Conservation (phyloP, 2,888 invertebrate species). For the Amblyjoppa proteus region DNA sequence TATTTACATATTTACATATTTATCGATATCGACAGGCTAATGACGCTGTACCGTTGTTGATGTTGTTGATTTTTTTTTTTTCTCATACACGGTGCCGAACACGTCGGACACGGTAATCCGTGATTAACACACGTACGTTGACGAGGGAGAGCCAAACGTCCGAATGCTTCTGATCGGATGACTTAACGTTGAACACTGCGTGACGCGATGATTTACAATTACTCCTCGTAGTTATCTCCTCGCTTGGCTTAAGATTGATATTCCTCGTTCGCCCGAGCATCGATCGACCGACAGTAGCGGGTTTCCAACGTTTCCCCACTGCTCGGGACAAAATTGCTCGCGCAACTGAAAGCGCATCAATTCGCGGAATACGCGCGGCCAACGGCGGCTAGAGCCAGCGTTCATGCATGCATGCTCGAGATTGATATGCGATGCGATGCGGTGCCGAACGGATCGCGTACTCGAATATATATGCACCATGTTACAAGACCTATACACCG, state of each 20-base stretch:
- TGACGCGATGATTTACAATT: slow-evolving; percentile 67
- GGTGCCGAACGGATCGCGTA: slow-evolving; percentile 53
- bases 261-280: slow-evolving; percentile 54
- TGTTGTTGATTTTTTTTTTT: not conserved
- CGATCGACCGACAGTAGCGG: slow-evolving; percentile 37
- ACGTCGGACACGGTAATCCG: slow-evolving; percentile 4
- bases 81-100: not conserved
- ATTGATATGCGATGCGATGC: slow-evolving; percentile 66
- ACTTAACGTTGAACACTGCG: slow-evolving; percentile 48
- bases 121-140: slow-evolving; percentile 26
- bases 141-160: slow-evolving; percentile 12
- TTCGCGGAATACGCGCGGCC: slow-evolving; percentile 61
- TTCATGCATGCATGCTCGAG: slow-evolving; percentile 64
- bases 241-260: slow-evolving; percentile 70
- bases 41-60: not conserved
- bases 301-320: slow-evolving; percentile 43
- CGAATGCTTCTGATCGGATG: slow-evolving; percentile 53
- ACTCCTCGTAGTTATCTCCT: slow-evolving; percentile 67
- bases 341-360: slow-evolving; percentile 69
- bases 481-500: slow-evolving; percentile 9
- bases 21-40: slow-evolving; percentile 1
- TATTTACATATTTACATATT: not conserved
- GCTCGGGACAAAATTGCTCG: slow-evolving; percentile 67
- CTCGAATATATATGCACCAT: slow-evolving; percentile 37
- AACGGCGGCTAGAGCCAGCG: slow-evolving; percentile 38